phyloP scores from a whole-genome alignment of 1,140 invertebrate genomes.

The Trachelipus rathkii region DNA sequence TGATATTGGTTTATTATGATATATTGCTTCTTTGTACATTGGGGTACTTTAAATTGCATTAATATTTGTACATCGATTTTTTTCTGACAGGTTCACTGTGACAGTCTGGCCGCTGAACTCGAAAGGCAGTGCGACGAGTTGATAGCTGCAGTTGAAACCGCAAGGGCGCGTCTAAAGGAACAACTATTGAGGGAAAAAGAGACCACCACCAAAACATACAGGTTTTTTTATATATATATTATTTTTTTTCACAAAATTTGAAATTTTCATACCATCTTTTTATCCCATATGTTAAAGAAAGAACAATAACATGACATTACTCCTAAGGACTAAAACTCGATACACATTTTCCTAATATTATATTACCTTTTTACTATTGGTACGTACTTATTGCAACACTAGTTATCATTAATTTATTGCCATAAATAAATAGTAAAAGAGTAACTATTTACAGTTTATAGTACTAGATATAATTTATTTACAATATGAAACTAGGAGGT shows the following conservation, averaged over 20 bases:
- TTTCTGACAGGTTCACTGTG: slow-evolving; percentile 37
- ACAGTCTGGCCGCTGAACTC: slow-evolving; percentile 35
- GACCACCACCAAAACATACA: slow-evolving; percentile 39
- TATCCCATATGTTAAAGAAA: no score
- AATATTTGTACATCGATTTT: not conserved
- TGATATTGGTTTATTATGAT: not conserved
- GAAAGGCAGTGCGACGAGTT: slow-evolving; percentile 40
- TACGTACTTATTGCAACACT: no score
- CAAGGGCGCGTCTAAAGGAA: slow-evolving; percentile 31
- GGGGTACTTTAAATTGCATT: not conserved
- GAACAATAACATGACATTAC: no score
- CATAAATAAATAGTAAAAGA: no score
- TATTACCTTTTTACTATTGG: no score
- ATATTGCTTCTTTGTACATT: not conserved
- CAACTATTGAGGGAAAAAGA: slow-evolving; percentile 39
- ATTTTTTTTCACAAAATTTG: not conserved
- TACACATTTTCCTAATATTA: no score
- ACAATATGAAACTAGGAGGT: no score
- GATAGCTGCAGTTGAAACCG: slow-evolving; percentile 36
- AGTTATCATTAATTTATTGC: no score
- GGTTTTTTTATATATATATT: slow-evolving; percentile 28
- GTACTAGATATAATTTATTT: no score
- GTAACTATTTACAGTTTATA: no score
- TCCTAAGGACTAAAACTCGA: no score
- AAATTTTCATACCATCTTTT: not conserved